Evolutionary conservation across 2,797 vertebrate species (phyloP).

Genomic region (Myioborus miniatus): DNA sequence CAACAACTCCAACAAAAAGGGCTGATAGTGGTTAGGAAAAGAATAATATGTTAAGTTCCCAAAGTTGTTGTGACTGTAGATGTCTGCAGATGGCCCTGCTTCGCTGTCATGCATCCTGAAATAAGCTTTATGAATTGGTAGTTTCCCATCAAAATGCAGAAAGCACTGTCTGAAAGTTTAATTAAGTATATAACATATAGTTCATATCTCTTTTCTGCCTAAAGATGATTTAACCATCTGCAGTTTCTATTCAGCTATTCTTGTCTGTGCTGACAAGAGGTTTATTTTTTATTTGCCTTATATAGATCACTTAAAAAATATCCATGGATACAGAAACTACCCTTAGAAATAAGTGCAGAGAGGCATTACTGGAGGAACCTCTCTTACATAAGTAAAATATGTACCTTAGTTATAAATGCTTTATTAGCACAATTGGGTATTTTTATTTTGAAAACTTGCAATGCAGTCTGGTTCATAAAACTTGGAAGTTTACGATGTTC

Average conservation of each 20-base stretch:
- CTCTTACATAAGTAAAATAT: background rate
- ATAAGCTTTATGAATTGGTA: background rate
- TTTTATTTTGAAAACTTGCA: background rate
- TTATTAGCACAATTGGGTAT: background rate
- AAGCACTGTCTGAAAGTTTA: background rate
- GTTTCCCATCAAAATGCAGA: background rate
- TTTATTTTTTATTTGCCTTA: background rate
- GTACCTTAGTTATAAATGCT: background rate
- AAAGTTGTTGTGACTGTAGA: background rate
- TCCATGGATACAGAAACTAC: background rate
- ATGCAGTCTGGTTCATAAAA: background rate
- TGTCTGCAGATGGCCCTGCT: background rate
- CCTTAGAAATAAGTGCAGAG: background rate
- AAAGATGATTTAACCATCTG: background rate
- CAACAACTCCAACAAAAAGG: background rate
- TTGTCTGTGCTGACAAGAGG: background rate
- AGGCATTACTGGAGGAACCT: background rate
- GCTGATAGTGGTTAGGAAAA: background rate
- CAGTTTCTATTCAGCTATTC: background rate
- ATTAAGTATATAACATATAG: background rate
- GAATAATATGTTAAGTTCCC: background rate
- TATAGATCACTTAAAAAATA: background rate
- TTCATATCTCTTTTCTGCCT: background rate
- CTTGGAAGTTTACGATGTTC: background rate
- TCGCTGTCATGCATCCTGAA: background rate